Evolutionary conservation across 2,888 invertebrate species (phyloP), one percentile per base, ranked within the genome.

Genomic region (Hecatera dysodea): DNA sequence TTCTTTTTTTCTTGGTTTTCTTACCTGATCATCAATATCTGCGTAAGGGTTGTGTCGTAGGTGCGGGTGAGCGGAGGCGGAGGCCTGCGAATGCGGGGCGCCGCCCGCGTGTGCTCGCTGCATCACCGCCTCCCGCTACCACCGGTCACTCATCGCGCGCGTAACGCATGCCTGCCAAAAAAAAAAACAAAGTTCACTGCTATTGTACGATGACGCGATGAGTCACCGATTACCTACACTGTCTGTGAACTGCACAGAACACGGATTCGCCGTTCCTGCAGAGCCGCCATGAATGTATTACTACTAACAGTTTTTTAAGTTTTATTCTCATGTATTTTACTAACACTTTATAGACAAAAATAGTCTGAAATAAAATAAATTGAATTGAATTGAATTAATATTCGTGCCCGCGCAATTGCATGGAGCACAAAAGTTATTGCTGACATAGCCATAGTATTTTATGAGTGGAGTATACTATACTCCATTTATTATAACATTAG

Each of bases 21-120:
- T 82, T 74, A 96, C 96, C 95, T 96, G 96, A 83, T 96, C 96
- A 87, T 96, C 96, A 77, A 96, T 96, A 83, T 96, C 96, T 19
- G 93, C 87, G 89, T 94, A 94, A 68, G 91, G 85, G 65, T 86
- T 81, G 84, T 93, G 94, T 63, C 93, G 93, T 88, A 93, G 90
- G 82, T 87, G 89, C 67, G 84, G 78, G 83, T 89, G 92, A 82
- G 90, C 90, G 90, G 92, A 88, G 90, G 92, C 91, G 90, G 91
- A 89, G 88, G 90, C 90, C 89, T 92, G 95, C 93, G 93, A 92
- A 91, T 91, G 95, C 93, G 93, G 92, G 89, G 93, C 93, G 91
- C 94, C 95, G 93, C 95, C 94, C 93, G 92, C 94, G 89, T 91
- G 91, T 70, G 91, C 93, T 89, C 96, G 95, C 94, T 95, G 95